Conservation (phyloP, 1,140 invertebrate genomes). For the Trinorchestia longiramus region DNA sequence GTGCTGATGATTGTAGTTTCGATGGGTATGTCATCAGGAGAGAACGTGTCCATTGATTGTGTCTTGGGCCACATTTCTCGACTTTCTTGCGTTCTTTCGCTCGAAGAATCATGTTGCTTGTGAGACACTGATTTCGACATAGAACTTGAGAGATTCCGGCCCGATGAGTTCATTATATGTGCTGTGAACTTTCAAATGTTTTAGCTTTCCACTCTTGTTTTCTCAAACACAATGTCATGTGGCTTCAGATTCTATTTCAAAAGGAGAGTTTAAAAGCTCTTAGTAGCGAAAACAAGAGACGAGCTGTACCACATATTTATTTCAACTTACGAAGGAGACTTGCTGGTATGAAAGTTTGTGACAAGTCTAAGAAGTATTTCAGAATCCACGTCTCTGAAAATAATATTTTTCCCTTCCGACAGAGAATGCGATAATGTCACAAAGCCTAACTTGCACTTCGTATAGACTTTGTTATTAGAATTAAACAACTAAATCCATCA, state of each 20-base stretch:
- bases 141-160: not conserved
- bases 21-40: slow-evolving; percentile 25
- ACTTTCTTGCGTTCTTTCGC: not conserved
- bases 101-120: not conserved
- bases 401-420: not conserved
- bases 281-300: not conserved
- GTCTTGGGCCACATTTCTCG: slow-evolving; percentile 5
- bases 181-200: not conserved
- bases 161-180: slow-evolving; percentile 4
- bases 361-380: not conserved
- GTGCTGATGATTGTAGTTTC: slow-evolving; percentile 30
- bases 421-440: not conserved
- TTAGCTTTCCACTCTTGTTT: not conserved
- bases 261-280: not conserved
- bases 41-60: not conserved
- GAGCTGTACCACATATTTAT: not conserved
- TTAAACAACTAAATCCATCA: not conserved
- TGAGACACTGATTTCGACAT: not conserved
- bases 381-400: not conserved
- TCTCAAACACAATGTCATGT: not conserved
- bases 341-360: not conserved
- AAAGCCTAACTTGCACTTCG: not conserved
- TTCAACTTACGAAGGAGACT: not conserved
- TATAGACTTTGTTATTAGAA: not conserved
- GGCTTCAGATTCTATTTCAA: not conserved